Evolutionary conservation across 1,140 invertebrate species (phyloP).

Genomic region (Oreohelix idahoensis): DNA sequence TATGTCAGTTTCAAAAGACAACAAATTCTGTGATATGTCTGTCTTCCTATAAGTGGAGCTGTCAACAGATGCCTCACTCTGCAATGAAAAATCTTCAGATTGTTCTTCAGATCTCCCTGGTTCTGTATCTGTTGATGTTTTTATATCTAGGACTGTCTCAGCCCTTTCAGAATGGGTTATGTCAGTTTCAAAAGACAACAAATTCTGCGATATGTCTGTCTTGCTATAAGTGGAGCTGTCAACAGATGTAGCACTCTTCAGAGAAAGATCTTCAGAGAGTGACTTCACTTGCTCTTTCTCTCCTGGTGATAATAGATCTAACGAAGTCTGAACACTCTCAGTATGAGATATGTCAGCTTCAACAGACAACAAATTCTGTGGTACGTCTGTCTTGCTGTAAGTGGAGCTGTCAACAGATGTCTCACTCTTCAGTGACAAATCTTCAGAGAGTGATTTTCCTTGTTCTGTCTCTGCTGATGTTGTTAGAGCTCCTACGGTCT

Average conservation of each 20-base stretch:
- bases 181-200: background rate
- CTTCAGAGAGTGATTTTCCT: background rate
- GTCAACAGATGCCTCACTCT: background rate
- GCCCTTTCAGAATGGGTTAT: background rate
- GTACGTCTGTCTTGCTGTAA: background rate
- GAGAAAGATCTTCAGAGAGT: background rate
- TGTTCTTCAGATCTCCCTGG: background rate
- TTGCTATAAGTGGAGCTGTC: background rate
- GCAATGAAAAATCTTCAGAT: background rate
- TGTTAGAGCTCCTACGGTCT: background rate
- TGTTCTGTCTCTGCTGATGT: background rate
- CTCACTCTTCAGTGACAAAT: background rate
- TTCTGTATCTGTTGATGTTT: background rate
- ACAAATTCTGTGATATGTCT: background rate
- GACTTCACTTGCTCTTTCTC: background rate
- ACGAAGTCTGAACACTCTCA: background rate
- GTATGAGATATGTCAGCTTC: background rate
- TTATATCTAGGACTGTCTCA: background rate
- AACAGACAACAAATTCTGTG: background rate
- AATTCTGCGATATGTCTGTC: background rate
- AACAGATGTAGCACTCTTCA: background rate
- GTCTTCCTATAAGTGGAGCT: background rate
- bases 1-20: background rate
- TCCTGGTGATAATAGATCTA: background rate
- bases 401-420: conserved; percentile 6